phyloP scores from a whole-genome alignment of 2,113 vertebrate genomes.

The Malurus cyaneus region DNA sequence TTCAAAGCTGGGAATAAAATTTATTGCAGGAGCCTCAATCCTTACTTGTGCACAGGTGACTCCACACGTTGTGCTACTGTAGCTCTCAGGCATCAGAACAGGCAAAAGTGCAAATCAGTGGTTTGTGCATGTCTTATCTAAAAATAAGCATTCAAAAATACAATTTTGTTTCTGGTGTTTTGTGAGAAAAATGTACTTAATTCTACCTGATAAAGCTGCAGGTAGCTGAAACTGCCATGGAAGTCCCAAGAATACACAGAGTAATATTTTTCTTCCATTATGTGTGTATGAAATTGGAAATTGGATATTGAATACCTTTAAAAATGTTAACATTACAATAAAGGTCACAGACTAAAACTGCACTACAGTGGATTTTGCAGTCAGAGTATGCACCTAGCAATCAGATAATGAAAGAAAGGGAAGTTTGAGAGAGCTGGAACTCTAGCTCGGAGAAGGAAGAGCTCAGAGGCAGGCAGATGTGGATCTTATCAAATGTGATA shows the following conservation, averaged over 20 bases:
- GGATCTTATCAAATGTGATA: not conserved
- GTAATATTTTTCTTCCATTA: not conserved
- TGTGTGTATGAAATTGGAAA: too few species aligned
- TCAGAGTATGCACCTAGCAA: not conserved
- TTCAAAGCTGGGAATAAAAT: not conserved
- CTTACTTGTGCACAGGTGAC: not conserved
- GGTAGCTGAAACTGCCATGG: not conserved
- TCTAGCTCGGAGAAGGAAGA: not conserved
- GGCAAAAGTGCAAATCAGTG: not conserved
- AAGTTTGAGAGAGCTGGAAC: not conserved
- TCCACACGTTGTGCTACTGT: not conserved
- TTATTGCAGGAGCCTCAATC: not conserved
- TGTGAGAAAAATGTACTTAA: not conserved
- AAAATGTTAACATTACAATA: not conserved
- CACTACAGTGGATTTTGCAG: not conserved
- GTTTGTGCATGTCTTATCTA: not conserved
- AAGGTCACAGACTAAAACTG: not conserved
- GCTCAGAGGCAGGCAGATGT: accelerated
- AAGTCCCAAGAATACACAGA: accelerated
- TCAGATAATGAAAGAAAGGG: not conserved
- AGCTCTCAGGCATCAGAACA: not conserved
- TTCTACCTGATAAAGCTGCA: not conserved
- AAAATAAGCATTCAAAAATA: not conserved
- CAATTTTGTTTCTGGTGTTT: not conserved
- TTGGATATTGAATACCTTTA: not conserved